These are phyloP conservation scores for Dynastes maya DNA, from an alignment of 2,888 invertebrate species.

Conservation along the genomic window DNA sequence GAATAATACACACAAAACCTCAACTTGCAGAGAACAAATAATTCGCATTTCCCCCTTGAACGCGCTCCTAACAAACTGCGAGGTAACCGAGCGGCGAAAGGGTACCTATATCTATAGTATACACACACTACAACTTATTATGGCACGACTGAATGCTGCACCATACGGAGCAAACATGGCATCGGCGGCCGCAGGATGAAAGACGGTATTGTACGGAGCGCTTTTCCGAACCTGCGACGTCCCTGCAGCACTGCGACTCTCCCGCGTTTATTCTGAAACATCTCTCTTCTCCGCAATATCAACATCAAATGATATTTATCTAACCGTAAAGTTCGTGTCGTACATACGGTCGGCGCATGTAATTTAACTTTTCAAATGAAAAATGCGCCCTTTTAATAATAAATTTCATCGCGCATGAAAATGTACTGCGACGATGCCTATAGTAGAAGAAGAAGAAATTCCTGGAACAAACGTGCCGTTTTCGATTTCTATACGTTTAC, in stretches of 20 bases:
- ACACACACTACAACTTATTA: constrained; percentile 5
- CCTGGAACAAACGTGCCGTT: constrained; percentile 45
- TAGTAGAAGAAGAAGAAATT: constrained; percentile 29
- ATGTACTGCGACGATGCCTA: constrained; percentile 17
- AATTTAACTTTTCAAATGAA: constrained; percentile 31
- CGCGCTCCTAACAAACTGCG: not conserved
- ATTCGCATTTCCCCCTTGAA: not conserved
- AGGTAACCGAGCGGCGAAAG: no score
- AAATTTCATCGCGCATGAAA: constrained; percentile 42
- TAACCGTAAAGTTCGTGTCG: constrained; percentile 31
- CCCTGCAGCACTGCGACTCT: not conserved
- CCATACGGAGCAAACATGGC: not conserved
- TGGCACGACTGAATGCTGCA: constrained; percentile 5
- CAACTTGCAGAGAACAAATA: not conserved
- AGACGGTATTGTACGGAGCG: not conserved
- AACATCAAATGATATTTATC: constrained; percentile 35
- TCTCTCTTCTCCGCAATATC: constrained; percentile 32
- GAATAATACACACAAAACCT: no score
- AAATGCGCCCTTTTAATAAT: constrained; percentile 48
- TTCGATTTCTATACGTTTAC: constrained; percentile 50
- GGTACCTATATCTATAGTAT: no score
- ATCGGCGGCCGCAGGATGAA: constrained; percentile 3
- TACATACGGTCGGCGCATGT: constrained; percentile 17
- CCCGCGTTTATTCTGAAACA: constrained; percentile 28
- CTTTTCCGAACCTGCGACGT: not conserved